phyloP scores from a whole-genome alignment of 2,113 vertebrate species.

The Gavialis gangeticus region DNA sequence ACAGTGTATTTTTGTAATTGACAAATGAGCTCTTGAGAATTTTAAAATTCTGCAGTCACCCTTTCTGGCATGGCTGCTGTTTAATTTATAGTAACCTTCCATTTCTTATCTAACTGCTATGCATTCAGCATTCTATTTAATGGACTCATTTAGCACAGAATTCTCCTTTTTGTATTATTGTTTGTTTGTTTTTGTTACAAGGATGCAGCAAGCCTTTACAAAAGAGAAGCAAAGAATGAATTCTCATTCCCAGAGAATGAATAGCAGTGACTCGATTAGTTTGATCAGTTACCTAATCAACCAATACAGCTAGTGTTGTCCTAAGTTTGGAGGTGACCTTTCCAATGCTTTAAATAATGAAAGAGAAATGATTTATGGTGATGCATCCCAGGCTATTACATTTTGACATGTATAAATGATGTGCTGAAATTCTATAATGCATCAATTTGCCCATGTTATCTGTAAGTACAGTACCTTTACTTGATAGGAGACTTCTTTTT shows the following conservation, averaged over 20 bases:
- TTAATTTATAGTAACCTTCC: slow-evolving; percentile 69
- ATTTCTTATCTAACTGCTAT: slow-evolving; percentile 56
- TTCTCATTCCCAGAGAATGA: slow-evolving; percentile 10
- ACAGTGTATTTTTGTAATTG: neutral
- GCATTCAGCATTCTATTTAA: slow-evolving; percentile 62
- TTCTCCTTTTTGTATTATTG: slow-evolving; percentile 52
- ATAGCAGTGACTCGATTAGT: slow-evolving; percentile 17
- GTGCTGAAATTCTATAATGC: slow-evolving; percentile 62
- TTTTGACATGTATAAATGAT: slow-evolving; percentile 71
- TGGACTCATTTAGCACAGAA: slow-evolving; percentile 67
- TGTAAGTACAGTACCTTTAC: slow-evolving; percentile 26
- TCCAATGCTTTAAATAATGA: slow-evolving; percentile 57
- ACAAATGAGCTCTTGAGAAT: slow-evolving; percentile 44
- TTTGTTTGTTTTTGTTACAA: slow-evolving; percentile 59
- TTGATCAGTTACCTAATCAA: slow-evolving; percentile 59
- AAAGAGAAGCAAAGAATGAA: slow-evolving; percentile 57
- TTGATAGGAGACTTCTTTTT: neutral
- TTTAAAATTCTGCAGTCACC: slow-evolving; percentile 48
- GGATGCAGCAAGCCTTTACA: slow-evolving; percentile 48
- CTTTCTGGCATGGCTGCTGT: slow-evolving; percentile 10
- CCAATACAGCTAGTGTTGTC: slow-evolving; percentile 53
- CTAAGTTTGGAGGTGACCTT: slow-evolving; percentile 70
- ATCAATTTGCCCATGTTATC: slow-evolving; percentile 64
- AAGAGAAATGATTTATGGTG: slow-evolving; percentile 73
- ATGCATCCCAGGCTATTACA: slow-evolving; percentile 68